phyloP scores from a whole-genome alignment of 2,113 vertebrate genomes.

The Zootoca vivipara region DNA sequence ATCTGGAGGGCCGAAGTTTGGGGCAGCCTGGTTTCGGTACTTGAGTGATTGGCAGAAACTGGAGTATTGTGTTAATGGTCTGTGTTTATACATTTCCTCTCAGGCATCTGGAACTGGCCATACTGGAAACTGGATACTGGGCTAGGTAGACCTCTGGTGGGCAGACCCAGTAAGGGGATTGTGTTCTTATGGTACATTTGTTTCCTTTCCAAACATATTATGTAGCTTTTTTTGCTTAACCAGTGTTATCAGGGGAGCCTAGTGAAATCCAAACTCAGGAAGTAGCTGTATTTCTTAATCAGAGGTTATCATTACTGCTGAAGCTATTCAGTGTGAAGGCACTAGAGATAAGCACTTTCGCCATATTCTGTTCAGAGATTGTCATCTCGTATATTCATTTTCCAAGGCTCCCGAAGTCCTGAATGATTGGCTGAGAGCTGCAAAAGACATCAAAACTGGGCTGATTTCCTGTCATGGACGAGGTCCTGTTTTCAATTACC shows the following conservation, averaged over 20 bases:
- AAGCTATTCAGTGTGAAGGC: neutral
- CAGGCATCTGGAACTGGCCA: neutral
- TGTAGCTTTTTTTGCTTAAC: conserved; percentile 40
- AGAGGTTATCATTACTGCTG: conserved; percentile 47
- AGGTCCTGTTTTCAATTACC: conserved; percentile 56
- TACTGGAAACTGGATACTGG: neutral
- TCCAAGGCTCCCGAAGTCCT: conserved; percentile 25
- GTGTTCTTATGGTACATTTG: conserved; percentile 7
- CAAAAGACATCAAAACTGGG: conserved; percentile 52
- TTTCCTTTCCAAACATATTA: conserved; percentile 45
- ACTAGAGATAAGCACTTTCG: conserved; percentile 46
- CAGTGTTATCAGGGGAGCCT: conserved; percentile 50
- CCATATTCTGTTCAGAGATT: conserved; percentile 36
- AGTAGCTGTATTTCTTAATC: conserved; percentile 48
- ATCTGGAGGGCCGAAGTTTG: no score
- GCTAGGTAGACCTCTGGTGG: neutral
- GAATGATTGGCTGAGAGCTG: conserved; percentile 48
- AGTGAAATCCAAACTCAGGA: conserved; percentile 54
- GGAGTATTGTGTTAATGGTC: neutral
- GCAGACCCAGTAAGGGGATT: neutral
- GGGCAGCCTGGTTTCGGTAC: neutral
- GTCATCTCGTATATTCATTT: conserved; percentile 45
- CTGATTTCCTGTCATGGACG: conserved; percentile 50
- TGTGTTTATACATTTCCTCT: neutral
- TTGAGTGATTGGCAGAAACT: neutral